Percentiles rank a stretch among this genome's conserved stretches.
Conservation (phyloP, 2,797 vertebrate genomes). For the Enteromius fasciolatus region DNA sequence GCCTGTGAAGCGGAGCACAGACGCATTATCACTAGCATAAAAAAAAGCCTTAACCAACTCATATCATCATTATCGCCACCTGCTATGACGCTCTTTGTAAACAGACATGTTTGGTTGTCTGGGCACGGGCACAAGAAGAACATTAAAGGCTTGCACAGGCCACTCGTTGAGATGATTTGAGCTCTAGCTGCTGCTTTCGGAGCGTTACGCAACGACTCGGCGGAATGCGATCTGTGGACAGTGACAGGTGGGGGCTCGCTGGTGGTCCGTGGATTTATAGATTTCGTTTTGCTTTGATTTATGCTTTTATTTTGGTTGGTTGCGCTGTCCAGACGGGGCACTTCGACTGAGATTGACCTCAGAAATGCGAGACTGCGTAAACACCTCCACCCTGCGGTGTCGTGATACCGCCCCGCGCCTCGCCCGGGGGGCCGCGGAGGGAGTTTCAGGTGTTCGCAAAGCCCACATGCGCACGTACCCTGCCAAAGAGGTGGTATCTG, state of each 20-base stretch:
- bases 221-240: slow-evolving; percentile 40
- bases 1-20: slow-evolving; percentile 55
- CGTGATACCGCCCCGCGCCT: not conserved
- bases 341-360: slow-evolving; percentile 20
- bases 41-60: slow-evolving; percentile 49
- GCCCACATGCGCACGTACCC: not conserved
- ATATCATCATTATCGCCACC: slow-evolving; percentile 58
- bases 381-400: slow-evolving; percentile 16
- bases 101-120: slow-evolving; percentile 67
- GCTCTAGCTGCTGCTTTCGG: slow-evolving; percentile 65
- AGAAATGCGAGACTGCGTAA: slow-evolving; percentile 25
- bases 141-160: slow-evolving; percentile 62
- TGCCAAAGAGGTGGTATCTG: slow-evolving; percentile 64
- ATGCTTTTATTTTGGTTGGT: slow-evolving; percentile 38
- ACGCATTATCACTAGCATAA: slow-evolving; percentile 65
- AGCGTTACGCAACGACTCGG: slow-evolving; percentile 71
- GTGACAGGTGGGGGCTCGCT: slow-evolving; percentile 46
- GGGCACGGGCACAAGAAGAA: slow-evolving; percentile 55
- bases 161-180: slow-evolving; percentile 60
- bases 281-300: slow-evolving; percentile 42
- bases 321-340: not conserved
- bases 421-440: slow-evolving; percentile 15
- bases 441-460: slow-evolving; percentile 25
- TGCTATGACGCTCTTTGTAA: slow-evolving; percentile 63
- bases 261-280: slow-evolving; percentile 35